These are phyloP conservation scores for Tetraodon nigroviridis DNA, from an alignment of 2,113 vertebrate species.

Conservation along the genomic window DNA sequence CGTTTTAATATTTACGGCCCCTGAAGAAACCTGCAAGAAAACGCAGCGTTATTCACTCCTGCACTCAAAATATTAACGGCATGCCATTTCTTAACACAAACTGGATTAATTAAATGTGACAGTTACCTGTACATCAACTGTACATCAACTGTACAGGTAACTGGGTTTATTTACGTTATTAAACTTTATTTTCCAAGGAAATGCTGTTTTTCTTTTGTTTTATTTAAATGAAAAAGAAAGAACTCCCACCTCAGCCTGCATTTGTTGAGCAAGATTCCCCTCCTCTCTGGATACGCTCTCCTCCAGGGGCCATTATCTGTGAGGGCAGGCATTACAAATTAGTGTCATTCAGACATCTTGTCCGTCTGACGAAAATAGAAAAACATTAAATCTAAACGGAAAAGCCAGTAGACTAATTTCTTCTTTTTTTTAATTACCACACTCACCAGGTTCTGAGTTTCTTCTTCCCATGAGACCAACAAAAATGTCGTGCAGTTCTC, in stretches of 20 bases:
- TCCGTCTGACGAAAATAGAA: not conserved
- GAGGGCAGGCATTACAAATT: slow-evolving; percentile 18
- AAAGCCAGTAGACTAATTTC: not conserved
- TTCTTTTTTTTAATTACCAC: not conserved
- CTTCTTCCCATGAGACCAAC: slow-evolving; percentile 92
- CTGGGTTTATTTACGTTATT: no score
- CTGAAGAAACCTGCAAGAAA: slow-evolving; percentile 73
- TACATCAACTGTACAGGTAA: no score
- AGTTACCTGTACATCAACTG: no score
- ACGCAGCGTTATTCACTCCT: not conserved
- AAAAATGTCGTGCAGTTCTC: slow-evolving; percentile 92
- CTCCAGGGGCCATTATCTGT: slow-evolving; percentile 69
- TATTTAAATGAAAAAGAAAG: slow-evolving; percentile 9
- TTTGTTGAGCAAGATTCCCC: slow-evolving; percentile 74
- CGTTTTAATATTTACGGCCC: slow-evolving; percentile 55
- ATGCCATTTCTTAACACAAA: no score
- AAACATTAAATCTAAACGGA: slow-evolving; percentile 1
- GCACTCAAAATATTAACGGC: not conserved
- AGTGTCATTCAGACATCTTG: not conserved
- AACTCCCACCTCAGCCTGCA: slow-evolving; percentile 71
- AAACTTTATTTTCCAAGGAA: no score
- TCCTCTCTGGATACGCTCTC: slow-evolving; percentile 68
- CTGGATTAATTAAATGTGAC: no score
- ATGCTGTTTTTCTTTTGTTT: not conserved
- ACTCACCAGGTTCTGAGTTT: slow-evolving; percentile 76